phyloP scores from a whole-genome alignment of 2,113 vertebrate species.

The Scatophagus argus region DNA sequence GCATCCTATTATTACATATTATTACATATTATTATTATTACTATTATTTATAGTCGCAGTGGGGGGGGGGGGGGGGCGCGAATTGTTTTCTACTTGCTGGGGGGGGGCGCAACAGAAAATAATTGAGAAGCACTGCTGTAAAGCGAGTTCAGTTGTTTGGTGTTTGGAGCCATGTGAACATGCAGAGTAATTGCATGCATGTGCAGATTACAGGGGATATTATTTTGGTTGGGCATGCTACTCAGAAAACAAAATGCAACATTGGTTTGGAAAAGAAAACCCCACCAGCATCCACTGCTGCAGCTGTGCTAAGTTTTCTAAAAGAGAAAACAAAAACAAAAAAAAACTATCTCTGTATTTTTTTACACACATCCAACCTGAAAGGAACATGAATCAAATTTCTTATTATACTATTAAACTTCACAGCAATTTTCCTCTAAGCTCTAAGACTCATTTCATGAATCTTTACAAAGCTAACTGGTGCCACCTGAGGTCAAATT shows the following conservation, averaged over 20 bases:
- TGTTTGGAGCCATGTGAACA: background rate
- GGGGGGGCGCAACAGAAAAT: too few relatives aligned
- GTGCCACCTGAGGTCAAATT: slow-evolving; percentile 15
- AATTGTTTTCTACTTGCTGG: too few relatives aligned
- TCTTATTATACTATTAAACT: background rate
- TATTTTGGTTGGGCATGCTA: background rate
- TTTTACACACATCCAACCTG: background rate
- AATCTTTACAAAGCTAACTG: background rate
- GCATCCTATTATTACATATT: too few relatives aligned
- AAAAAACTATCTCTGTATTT: background rate
- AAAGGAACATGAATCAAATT: too few relatives aligned
- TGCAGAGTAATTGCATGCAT: background rate
- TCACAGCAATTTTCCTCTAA: background rate
- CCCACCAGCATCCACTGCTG: too few relatives aligned
- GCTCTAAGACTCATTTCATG: background rate
- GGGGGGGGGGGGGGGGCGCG: too few relatives aligned
- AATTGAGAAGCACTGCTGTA: too few relatives aligned
- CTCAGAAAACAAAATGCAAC: background rate
- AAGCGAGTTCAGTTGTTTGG: background rate
- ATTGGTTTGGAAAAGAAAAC: background rate
- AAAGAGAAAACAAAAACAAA: too few relatives aligned
- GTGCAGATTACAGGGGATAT: background rate
- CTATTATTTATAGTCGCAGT: too few relatives aligned
- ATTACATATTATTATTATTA: too few relatives aligned
- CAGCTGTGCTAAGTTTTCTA: too few relatives aligned